Percentiles rank a stretch among this genome's conserved stretches.
Evolutionary conservation across 2,797 vertebrate genomes (phyloP).

Genomic region (Psittacula echo): DNA sequence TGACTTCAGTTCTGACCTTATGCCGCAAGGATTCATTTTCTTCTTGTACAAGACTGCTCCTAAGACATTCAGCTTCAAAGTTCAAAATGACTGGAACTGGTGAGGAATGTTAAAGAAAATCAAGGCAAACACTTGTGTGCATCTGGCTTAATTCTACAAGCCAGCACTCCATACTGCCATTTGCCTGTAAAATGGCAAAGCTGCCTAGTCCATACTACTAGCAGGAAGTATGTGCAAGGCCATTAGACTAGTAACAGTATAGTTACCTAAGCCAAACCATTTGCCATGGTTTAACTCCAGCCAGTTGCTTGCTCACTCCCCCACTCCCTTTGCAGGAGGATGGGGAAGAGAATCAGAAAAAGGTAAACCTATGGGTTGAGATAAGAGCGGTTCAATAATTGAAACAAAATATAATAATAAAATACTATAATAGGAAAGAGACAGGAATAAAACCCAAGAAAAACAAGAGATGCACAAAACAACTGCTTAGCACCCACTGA

Average conservation of each 20-base stretch:
- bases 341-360: neutral
- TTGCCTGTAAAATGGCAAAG: neutral
- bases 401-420: neutral
- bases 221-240: neutral
- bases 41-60: conserved; percentile 84
- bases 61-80: conserved; percentile 93
- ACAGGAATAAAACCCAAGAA: neutral
- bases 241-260: neutral
- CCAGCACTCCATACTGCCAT: neutral
- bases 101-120: conserved; percentile 81
- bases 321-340: neutral
- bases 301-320: neutral
- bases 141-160: neutral
- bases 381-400: neutral
- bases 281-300: neutral
- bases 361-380: neutral
- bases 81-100: conserved; percentile 93
- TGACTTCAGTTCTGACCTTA: conserved; percentile 76
- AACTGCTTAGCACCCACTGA: neutral
- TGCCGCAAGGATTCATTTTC: conserved; percentile 93
- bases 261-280: neutral
- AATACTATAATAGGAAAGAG: neutral
- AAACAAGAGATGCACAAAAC: neutral
- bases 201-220: too few relatives aligned
- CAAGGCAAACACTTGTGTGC: neutral